Evolutionary conservation across 2,888 invertebrate genomes (phyloP).

Genomic region (Petrolisthes manimaculis): DNA sequence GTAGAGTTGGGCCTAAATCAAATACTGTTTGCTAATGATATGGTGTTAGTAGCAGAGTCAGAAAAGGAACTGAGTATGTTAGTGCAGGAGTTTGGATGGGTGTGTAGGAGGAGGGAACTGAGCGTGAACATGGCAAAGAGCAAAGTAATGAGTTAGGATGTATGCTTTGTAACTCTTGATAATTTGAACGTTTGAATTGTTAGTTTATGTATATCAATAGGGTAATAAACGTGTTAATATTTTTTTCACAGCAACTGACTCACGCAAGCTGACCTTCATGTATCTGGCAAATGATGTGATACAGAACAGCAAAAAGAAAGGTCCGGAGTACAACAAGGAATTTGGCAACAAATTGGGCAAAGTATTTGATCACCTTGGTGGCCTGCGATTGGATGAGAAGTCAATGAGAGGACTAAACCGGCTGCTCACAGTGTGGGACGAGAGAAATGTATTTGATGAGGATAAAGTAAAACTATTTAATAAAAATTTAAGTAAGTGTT

Average conservation of each 20-base stretch:
- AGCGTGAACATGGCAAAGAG: no score
- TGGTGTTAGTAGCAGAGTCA: no score
- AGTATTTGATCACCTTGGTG: constrained; percentile 86
- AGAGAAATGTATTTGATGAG: constrained; percentile 82
- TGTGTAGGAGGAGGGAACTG: no score
- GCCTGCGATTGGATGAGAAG: constrained; percentile 80
- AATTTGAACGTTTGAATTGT: no score
- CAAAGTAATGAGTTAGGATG: no score
- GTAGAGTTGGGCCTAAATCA: no score
- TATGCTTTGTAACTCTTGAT: no score
- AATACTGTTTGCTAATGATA: no score
- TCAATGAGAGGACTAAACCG: constrained; percentile 84
- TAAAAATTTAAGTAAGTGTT: constrained; percentile 74
- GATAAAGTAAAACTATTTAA: constrained; percentile 83
- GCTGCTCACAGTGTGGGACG: constrained; percentile 91
- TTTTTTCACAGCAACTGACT: constrained; percentile 75
- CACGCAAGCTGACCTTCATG: constrained; percentile 91
- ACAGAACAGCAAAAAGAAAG: constrained; percentile 98
- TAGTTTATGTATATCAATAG: background rate
- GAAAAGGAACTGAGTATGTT: no score
- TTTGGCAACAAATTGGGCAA: constrained; percentile 60
- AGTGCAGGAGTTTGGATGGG: no score
- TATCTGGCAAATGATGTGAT: constrained; percentile 99
- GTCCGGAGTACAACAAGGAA: constrained; percentile 81
- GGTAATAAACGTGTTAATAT: background rate